Percentiles rank a stretch among this genome's conserved stretches.
These are phyloP conservation scores for Andricus grossulariae DNA, from an alignment of 1,140 invertebrate genomes.

Conservation along the genomic window DNA sequence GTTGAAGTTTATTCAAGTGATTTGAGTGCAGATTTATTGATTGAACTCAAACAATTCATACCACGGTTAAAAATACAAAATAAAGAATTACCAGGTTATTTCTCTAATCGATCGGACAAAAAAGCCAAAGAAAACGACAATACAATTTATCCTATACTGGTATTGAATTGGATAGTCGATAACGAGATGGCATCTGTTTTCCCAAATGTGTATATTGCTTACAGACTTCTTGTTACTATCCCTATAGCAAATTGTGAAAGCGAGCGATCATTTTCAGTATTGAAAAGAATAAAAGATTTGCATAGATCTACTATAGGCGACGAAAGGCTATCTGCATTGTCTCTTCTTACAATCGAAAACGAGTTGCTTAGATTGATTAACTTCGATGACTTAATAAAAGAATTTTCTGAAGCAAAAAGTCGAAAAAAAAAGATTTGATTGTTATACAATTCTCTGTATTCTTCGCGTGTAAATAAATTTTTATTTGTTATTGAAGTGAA, in stretches of 20 bases:
- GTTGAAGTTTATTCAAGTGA: conserved; percentile 33
- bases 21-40: conserved; percentile 23
- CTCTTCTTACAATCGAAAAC: neutral
- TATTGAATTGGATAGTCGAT: conserved; percentile 40
- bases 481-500: neutral
- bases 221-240: conserved; percentile 37
- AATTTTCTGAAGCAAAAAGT: conserved; percentile 26
- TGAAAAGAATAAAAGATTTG: conserved; percentile 39
- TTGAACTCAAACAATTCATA: conserved; percentile 35
- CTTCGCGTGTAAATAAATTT: neutral
- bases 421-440: conserved; percentile 23
- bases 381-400: conserved; percentile 14
- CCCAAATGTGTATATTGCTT: conserved; percentile 36
- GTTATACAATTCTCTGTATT: neutral
- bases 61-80: neutral
- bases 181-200: conserved; percentile 32
- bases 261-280: conserved; percentile 40
- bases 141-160: conserved; percentile 25
- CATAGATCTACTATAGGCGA: conserved; percentile 32
- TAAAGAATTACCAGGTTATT: neutral
- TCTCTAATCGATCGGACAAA: conserved; percentile 21
- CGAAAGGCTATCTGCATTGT: conserved; percentile 20
- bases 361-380: conserved; percentile 7
- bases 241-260: conserved; percentile 40
- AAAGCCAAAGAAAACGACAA: neutral